phyloP scores from a whole-genome alignment of 2,888 invertebrate species.

The Catocala fraxini region DNA sequence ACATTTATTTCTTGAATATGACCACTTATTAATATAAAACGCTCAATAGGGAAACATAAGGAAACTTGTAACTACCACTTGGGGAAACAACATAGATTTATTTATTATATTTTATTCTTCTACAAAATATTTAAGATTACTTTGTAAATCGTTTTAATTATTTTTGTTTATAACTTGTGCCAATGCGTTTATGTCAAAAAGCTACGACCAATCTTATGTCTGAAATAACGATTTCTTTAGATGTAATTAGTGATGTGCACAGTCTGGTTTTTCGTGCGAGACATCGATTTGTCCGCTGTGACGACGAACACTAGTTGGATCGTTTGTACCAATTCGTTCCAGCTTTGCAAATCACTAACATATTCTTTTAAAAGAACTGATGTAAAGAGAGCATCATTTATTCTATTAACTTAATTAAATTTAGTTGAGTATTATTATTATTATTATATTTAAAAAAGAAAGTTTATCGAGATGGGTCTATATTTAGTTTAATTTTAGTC shows the following conservation, averaged over 20 bases:
- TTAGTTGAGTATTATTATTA: slow-evolving; percentile 77
- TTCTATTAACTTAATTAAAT: slow-evolving; percentile 68
- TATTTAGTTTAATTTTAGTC: slow-evolving; percentile 71
- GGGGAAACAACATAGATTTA: slow-evolving; percentile 32
- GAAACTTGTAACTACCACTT: slow-evolving; percentile 37
- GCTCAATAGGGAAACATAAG: slow-evolving; percentile 59
- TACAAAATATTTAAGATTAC: slow-evolving; percentile 43
- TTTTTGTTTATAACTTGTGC: slow-evolving; percentile 62
- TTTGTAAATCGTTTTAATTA: slow-evolving; percentile 40
- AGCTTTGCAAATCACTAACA: slow-evolving; percentile 50
- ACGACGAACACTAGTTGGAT: too few relatives aligned
- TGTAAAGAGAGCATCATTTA: slow-evolving; percentile 66
- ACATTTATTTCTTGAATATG: slow-evolving; percentile 54
- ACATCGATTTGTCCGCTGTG: slow-evolving; percentile 6
- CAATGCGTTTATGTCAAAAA: slow-evolving; percentile 64
- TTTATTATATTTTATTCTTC: slow-evolving; percentile 39
- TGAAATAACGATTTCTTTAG: slow-evolving; percentile 44
- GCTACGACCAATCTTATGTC: slow-evolving; percentile 58
- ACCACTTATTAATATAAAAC: slow-evolving; percentile 50
- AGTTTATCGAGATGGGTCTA: slow-evolving; percentile 66
- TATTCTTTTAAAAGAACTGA: slow-evolving; percentile 67
- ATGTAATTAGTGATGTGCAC: slow-evolving; percentile 52
- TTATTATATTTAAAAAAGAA: slow-evolving; percentile 51
- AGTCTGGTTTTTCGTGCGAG: slow-evolving; percentile 44
- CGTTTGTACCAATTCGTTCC: slow-evolving; percentile 18